Evolutionary conservation across 2,888 invertebrate species (phyloP).

Genomic region (Nomada ruficornis): DNA sequence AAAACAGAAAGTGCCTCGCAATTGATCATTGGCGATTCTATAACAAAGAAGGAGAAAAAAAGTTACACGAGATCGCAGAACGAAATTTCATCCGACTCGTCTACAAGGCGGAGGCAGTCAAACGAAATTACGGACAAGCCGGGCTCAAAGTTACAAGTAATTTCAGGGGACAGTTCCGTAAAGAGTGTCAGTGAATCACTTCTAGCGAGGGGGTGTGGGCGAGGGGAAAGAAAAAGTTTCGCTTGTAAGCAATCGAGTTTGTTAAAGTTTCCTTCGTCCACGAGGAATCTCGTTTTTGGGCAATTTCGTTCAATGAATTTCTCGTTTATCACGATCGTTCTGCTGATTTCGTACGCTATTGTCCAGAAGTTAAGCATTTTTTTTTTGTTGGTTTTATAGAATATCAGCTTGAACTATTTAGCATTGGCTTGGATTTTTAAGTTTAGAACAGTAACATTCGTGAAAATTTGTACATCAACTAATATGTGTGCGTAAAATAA

Average conservation of each 20-base stretch:
- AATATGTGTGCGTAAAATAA: too few species aligned
- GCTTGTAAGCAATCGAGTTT: conserved; percentile 17
- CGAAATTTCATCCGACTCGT: background rate
- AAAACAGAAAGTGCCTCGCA: background rate
- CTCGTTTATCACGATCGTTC: conserved; percentile 4
- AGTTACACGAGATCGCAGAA: conserved; percentile 13
- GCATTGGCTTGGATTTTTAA: too few species aligned
- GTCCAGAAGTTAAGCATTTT: too few species aligned
- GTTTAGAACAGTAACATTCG: too few species aligned
- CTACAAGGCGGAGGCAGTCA: background rate
- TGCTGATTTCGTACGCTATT: background rate
- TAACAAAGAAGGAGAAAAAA: background rate
- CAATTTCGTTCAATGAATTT: conserved; percentile 4
- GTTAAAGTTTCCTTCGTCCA: background rate
- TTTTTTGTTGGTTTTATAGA: too few species aligned
- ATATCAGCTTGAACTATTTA: too few species aligned
- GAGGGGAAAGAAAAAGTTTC: conserved; percentile 6
- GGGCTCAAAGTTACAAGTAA: conserved; percentile 17
- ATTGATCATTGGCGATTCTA: background rate
- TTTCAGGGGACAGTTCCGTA: conserved; percentile 18
- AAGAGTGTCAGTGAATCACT: conserved; percentile 22
- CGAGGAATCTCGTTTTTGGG: background rate
- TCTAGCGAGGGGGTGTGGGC: background rate
- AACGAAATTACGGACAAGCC: conserved; percentile 20
- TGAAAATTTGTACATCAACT: too few species aligned